These are phyloP conservation scores for Drosophila acutilabella DNA, from an alignment of 2,888 invertebrate genomes.

Conservation along the genomic window DNA sequence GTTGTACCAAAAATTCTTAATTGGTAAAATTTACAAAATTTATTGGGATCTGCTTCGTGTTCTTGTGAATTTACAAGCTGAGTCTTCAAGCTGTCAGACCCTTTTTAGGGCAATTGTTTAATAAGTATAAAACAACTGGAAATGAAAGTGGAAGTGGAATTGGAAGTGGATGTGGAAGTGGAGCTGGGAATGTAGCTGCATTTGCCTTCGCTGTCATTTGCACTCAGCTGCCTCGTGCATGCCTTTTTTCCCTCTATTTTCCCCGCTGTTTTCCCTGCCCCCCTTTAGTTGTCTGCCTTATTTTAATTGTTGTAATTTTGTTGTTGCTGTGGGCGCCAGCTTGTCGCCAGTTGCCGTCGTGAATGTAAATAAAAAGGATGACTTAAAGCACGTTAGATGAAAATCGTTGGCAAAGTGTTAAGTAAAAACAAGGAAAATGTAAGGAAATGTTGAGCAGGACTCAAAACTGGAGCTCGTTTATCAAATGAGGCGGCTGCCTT, in stretches of 20 bases:
- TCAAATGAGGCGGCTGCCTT: constrained; percentile 37
- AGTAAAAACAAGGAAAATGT: not conserved
- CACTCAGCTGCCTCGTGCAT: constrained; percentile 35
- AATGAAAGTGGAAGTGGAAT: too few relatives aligned
- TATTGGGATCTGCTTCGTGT: constrained; percentile 12
- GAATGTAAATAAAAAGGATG: constrained; percentile 59
- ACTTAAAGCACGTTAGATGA: constrained; percentile 61
- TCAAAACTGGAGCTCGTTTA: constrained; percentile 47
- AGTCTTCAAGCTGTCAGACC: constrained; percentile 20
- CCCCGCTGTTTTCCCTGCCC: not conserved
- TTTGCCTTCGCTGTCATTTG: constrained; percentile 50
- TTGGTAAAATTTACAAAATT: constrained; percentile 20
- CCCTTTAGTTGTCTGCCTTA: constrained; percentile 28
- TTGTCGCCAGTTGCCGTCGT: constrained; percentile 56
- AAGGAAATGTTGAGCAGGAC: constrained; percentile 50
- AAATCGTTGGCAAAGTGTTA: constrained; percentile 27
- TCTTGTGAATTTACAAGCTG: constrained; percentile 8
- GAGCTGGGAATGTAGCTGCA: constrained; percentile 43
- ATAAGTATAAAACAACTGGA: constrained; percentile 22
- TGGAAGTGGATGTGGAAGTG: too few relatives aligned
- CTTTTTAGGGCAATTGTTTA: constrained; percentile 23
- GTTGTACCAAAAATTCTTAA: constrained; percentile 6
- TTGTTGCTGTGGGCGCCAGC: constrained; percentile 61
- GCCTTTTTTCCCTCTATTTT: constrained; percentile 8
- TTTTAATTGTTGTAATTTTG: constrained; percentile 76